Evolutionary conservation across 2,797 vertebrate species (phyloP).

Genomic region (Leptatherina wallacei): DNA sequence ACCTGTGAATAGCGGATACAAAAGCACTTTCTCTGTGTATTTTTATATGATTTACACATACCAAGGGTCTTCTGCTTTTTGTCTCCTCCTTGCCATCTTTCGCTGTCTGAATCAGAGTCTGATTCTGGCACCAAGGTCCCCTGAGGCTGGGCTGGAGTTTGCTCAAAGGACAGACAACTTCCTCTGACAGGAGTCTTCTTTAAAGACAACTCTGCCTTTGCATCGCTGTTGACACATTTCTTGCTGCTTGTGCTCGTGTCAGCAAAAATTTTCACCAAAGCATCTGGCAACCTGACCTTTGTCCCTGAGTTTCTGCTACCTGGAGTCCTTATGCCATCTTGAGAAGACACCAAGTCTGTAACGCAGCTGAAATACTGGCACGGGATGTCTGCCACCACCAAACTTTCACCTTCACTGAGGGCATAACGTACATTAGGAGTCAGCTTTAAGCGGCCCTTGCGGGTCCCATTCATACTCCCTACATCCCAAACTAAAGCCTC

Average conservation of each 20-base stretch:
- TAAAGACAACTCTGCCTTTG: slow-evolving; percentile 5
- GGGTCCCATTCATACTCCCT: slow-evolving; percentile 90
- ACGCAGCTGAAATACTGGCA: slow-evolving; percentile 82
- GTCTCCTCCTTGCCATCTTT: slow-evolving; percentile 39
- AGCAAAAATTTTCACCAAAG: slow-evolving; percentile 6
- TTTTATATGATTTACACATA: slow-evolving; percentile 49
- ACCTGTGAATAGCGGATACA: slow-evolving; percentile 2
- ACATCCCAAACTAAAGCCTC: slow-evolving; percentile 87
- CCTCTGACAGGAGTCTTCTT: slow-evolving; percentile 44
- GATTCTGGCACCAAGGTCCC: slow-evolving; percentile 85
- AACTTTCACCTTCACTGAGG: slow-evolving; percentile 82
- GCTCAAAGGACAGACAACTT: slow-evolving; percentile 63
- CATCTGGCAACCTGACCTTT: slow-evolving; percentile 27
- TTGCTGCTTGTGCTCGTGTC: slow-evolving; percentile 29
- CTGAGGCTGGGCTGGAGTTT: slow-evolving; percentile 69
- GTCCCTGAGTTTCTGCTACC: slow-evolving; percentile 21
- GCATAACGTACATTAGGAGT: slow-evolving; percentile 86
- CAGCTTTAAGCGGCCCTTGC: slow-evolving; percentile 84
- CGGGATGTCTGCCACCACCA: slow-evolving; percentile 88
- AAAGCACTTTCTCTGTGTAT: not conserved
- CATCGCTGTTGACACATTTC: slow-evolving; percentile 33
- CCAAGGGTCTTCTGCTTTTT: slow-evolving; percentile 48
- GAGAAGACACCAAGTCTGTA: slow-evolving; percentile 22
- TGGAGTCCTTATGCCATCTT: slow-evolving; percentile 16
- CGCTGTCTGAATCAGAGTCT: slow-evolving; percentile 85